A percentile compares a stretch with the other conserved stretches of the same genome.
phyloP scores from a whole-genome alignment of 2,797 vertebrate species.

The Triplophysa bombifrons region DNA sequence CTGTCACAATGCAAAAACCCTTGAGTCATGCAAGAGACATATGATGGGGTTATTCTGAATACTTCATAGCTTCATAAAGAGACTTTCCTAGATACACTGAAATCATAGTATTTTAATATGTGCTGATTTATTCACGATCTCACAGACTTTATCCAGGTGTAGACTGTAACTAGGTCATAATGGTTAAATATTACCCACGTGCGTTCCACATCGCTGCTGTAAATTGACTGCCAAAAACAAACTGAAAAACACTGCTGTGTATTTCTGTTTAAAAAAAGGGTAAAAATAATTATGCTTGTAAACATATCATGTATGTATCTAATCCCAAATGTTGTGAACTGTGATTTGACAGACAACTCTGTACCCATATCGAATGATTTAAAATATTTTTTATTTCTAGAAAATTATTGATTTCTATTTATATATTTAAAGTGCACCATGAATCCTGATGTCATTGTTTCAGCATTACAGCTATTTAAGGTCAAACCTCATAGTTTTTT shows the following conservation, averaged over 20 bases:
- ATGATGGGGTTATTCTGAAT: conserved; percentile 2
- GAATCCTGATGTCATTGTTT: not conserved
- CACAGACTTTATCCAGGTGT: not conserved
- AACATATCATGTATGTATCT: not conserved
- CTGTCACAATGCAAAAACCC: conserved; percentile 21
- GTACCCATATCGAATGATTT: not conserved
- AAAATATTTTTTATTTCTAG: not conserved
- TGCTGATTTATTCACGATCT: not conserved
- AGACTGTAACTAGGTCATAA: conserved; percentile 39
- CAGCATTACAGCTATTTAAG: not conserved
- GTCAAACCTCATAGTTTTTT: not conserved
- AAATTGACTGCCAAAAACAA: not conserved
- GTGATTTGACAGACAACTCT: not conserved
- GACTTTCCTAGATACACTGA: not conserved
- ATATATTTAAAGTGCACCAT: not conserved
- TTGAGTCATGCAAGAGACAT: conserved; percentile 38
- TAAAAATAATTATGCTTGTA: not conserved
- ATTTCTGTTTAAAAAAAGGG: not conserved
- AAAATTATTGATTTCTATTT: too few relatives aligned
- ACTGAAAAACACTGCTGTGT: not conserved
- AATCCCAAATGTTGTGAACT: not conserved
- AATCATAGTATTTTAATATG: not conserved
- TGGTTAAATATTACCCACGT: conserved; percentile 49
- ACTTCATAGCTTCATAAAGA: not conserved
- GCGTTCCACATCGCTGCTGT: not conserved